phyloP scores from a whole-genome alignment of 1,140 invertebrate genomes.

The Drosophila malerkotliana region DNA sequence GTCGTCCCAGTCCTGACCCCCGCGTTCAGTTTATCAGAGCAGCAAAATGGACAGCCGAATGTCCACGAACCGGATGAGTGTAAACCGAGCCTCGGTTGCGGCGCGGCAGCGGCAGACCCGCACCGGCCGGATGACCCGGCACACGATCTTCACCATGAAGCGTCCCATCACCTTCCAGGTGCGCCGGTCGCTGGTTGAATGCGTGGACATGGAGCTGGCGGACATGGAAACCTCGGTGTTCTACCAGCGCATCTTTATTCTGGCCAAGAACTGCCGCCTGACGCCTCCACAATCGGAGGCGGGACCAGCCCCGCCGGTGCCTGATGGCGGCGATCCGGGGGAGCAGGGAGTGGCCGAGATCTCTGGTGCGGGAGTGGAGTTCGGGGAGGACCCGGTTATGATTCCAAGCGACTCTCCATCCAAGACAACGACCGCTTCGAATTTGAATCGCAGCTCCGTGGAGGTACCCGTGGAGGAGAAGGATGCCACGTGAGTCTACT shows the following conservation, averaged over 20 bases:
- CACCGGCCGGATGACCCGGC: not conserved
- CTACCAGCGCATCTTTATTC: constrained; percentile 72
- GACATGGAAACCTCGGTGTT: constrained; percentile 60
- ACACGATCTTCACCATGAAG: constrained; percentile 44
- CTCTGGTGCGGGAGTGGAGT: not conserved
- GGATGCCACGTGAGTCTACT: not conserved
- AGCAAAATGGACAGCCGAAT: not conserved
- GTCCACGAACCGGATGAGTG: not conserved
- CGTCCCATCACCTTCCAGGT: constrained; percentile 51
- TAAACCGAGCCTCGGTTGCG: not conserved
- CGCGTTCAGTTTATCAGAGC: not conserved
- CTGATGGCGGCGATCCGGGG: not conserved
- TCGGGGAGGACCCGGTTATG: not conserved
- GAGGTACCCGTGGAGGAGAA: not conserved
- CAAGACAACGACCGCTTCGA: not conserved
- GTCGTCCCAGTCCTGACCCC: constrained; percentile 1
- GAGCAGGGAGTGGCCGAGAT: not conserved
- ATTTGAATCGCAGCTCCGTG: not conserved
- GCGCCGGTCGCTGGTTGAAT: constrained; percentile 63
- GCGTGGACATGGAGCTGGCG: constrained; percentile 61
- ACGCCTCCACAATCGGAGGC: constrained; percentile 2
- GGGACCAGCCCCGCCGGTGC: not conserved
- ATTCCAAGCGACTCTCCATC: not conserved
- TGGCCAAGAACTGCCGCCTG: constrained; percentile 62
- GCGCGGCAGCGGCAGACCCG: constrained; percentile 24